Evolutionary conservation across 2,113 vertebrate species (phyloP), one percentile per base, ranked within the genome.

Genomic region (zebrafish (Danio rerio)): DNA sequence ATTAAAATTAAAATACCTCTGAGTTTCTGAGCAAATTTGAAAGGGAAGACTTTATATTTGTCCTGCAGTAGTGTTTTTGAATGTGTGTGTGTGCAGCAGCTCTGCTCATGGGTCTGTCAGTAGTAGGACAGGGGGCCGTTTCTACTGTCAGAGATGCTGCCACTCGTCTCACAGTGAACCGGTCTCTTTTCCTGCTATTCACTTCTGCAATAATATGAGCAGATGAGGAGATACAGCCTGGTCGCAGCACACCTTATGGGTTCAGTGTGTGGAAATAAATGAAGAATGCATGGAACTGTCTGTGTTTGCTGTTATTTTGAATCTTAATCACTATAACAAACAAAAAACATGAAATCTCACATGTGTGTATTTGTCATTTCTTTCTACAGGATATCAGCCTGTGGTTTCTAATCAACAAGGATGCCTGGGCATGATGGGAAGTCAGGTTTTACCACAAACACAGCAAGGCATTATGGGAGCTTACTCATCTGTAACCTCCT

Each of bases 61-160:
- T 31, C 31, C 31, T 31, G 31, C 31, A 2, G 31, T 31, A 31
- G 3, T 31, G 31, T 31, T 52, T 52, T 52, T 52, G 49, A 9
- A 5, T 9, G 49, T 52, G 11, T 52, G 49, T 52, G 7, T 9
- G 11, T 9, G 49, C 5, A 3, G 49, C 49, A 52, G 11, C 7
- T 52, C 7, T 11, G 7, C 20, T 6, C 18, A 49, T 52, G 53
- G 20, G 10, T 83, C n/a, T 72, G 61, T 86, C 83, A 90, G 93
- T 93, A 85, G 94, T 91, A 95, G 95, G 96, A 93, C 94, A 91
- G 95, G 96, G 96, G 96, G 97, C 97, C 97, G 96, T 96, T 97
- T 95, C 96, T 31, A 98, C 97, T 98, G 97, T 98, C 95, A 96
- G 97, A 98, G 97, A 98, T 97, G 96, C 95, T 96, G 95, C 97